Conservation (phyloP, 2,113 vertebrate species). For the Trochalopteron elliotii region DNA sequence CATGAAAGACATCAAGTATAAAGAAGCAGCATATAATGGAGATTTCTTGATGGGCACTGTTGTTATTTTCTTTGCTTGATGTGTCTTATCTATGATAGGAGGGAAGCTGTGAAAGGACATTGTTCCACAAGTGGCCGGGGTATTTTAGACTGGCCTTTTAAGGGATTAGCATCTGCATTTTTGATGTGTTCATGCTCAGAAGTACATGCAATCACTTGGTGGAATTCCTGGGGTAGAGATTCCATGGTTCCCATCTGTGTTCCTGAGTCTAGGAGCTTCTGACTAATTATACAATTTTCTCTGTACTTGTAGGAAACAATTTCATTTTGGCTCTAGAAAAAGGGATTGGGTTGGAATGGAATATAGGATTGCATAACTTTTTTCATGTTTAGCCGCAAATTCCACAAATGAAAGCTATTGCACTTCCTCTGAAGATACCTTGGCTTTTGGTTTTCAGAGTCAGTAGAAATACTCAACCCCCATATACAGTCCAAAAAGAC, state of each 20-base stretch:
- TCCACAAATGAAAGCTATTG: slow-evolving; percentile 31
- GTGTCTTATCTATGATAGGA: background rate
- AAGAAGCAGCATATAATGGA: background rate
- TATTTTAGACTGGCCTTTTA: background rate
- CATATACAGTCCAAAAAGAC: background rate
- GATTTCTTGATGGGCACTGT: background rate
- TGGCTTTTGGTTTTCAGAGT: background rate
- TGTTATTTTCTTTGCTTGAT: background rate
- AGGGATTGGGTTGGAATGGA: slow-evolving; percentile 28
- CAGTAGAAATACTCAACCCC: background rate
- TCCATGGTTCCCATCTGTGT: slow-evolving; percentile 48
- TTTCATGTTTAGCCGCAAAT: slow-evolving; percentile 37
- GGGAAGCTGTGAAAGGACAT: background rate
- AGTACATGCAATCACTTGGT: slow-evolving; percentile 6
- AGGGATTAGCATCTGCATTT: slow-evolving; percentile 26
- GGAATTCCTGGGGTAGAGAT: slow-evolving; percentile 43
- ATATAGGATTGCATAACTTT: slow-evolving; percentile 24
- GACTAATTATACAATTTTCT: slow-evolving; percentile 50
- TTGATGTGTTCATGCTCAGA: slow-evolving; percentile 31
- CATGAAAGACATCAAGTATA: background rate
- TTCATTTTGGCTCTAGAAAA: slow-evolving; percentile 45
- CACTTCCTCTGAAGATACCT: slow-evolving; percentile 38
- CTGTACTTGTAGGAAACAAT: slow-evolving; percentile 51
- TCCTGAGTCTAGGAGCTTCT: slow-evolving; percentile 37
- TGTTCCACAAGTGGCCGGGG: background rate